Base-by-base conservation (phyloP, 2,888 invertebrate species). In the Drosophila nigritarsus region DNA sequence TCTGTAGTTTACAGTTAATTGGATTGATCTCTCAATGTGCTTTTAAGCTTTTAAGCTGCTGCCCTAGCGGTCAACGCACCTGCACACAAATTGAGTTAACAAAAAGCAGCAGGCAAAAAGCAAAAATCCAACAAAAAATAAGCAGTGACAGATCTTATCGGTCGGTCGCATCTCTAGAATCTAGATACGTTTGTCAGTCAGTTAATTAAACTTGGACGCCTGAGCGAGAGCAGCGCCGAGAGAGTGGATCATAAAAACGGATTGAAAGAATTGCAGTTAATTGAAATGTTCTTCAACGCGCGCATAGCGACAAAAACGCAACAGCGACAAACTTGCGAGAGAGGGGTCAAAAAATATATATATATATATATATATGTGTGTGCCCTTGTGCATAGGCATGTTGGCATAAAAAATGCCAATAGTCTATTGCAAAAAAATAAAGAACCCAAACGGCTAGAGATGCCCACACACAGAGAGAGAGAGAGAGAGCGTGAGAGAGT, bases 211-310 rank as follows among this genome's bases (percentile, higher is more conserved):
- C 79, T 79, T 85, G 80, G 80, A 73, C 76, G 77, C 64, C 61
- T 55, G 65, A 65, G 65, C 73, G 60, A 63, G 56, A 54, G 34
- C 64, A 55, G 53, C 45, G 51, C 55, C 32, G 83, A 48, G 27
- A 38, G 79, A 69, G 74, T 83, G 82, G 88, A 88, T 85, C 88
- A 83, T 74, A 75, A 80, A 78, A 80, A 80, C 78, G 77, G 81
- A 80, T 80, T 78, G 84, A 68, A 80, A 87, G 76, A 85, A 84
- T 86, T 90, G 91, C 91, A 91, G 82, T 91, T 91, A 91, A 91
- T 91, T 91, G 91, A 91, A 91, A 91, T 91, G 91, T 91, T 91
- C 80, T 75, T 80, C 75, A 58, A 68, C 56, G 56, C n/a, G 55
- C 61, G 65, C 74, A 78, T 70, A 75, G 80, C 80, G 80, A 78